Percentiles rank a stretch among this genome's conserved stretches.
phyloP scores from a whole-genome alignment of 1,140 invertebrate species.

The Bombus pascuorum region DNA sequence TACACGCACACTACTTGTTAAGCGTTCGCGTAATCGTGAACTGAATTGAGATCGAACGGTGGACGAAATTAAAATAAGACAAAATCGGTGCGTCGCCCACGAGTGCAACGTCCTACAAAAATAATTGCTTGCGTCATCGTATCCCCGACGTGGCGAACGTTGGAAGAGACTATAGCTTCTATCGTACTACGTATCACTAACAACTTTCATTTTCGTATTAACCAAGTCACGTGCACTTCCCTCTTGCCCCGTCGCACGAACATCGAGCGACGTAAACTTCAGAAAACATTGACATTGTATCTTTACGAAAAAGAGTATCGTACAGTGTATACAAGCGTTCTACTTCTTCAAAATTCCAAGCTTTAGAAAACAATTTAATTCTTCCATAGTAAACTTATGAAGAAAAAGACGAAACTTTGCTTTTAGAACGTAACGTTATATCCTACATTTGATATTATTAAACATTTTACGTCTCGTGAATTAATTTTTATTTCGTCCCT shows the following conservation, averaged over 20 bases:
- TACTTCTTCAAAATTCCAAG: no score
- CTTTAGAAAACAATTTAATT: no score
- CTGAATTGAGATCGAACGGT: slow-evolving; percentile 32
- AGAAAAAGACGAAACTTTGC: no score
- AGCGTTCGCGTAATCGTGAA: slow-evolving; percentile 9
- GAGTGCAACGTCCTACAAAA: slow-evolving; percentile 14
- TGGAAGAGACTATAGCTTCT: background rate
- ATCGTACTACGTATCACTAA: no score
- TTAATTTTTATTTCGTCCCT: no score
- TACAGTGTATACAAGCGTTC: background rate
- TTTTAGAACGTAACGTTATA: no score
- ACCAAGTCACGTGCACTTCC: background rate
- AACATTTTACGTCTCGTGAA: no score
- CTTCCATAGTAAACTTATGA: no score
- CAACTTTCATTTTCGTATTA: slow-evolving; percentile 7
- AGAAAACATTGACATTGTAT: background rate
- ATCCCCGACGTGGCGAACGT: background rate
- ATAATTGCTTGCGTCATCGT: slow-evolving; percentile 23
- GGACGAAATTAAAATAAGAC: slow-evolving; percentile 37
- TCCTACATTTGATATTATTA: no score
- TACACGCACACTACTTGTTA: slow-evolving; percentile 10
- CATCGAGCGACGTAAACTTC: background rate
- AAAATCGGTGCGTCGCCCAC: slow-evolving; percentile 5
- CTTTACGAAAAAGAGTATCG: background rate
- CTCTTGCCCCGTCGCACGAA: no score